Evolutionary conservation across 1,140 invertebrate genomes (phyloP), one percentile per base, ranked within the genome.

Genomic region (Ectropis grisescens): DNA sequence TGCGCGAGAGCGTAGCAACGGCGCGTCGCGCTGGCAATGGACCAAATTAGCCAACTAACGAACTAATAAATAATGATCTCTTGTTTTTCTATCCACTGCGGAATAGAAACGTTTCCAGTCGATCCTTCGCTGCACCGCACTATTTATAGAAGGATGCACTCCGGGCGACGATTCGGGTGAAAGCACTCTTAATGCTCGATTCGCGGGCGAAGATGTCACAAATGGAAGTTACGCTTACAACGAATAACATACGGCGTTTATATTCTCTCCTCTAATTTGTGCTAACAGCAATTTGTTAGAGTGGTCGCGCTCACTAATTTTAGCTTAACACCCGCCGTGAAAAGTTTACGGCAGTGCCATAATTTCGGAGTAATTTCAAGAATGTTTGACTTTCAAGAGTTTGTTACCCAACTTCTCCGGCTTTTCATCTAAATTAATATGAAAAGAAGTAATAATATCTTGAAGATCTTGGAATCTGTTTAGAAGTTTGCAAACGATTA

Each of bases 51-150:
- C 70, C 58, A 70, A 68, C 70, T 76, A 71, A 70, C 74, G 55
- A 66, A 76, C 68, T 76, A 78, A 80, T 80, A 80, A 80, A 80
- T 80, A 75, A 78, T 74, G 61, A 68, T 80, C 72, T 78, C 69
- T 80, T 80, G 68, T 80, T 80, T 80, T 80, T 80, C 75, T 78
- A 75, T 71, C 72, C 68, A 51, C 46, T 50, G 54, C 54, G 57
- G 59, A 71, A 80, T 80, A 76, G 71, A 74, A 68, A 59, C 65
- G 65, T 64, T 55, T 42, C 52, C 53, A 56, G 41, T 68, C 58
- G 60, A 64, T 67, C 64, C 72, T 66, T 41, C 48, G n/a, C 43
- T 67, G 66, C 66, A 62, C 33, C 51, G 42, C 29, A 37, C 65
- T 76, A 80, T 76, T 75, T 71, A 66, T 74, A 74, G 54, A 48